Base-by-base conservation (phyloP, 2,797 vertebrate species). In the Hydrocynus forskahlii region DNA sequence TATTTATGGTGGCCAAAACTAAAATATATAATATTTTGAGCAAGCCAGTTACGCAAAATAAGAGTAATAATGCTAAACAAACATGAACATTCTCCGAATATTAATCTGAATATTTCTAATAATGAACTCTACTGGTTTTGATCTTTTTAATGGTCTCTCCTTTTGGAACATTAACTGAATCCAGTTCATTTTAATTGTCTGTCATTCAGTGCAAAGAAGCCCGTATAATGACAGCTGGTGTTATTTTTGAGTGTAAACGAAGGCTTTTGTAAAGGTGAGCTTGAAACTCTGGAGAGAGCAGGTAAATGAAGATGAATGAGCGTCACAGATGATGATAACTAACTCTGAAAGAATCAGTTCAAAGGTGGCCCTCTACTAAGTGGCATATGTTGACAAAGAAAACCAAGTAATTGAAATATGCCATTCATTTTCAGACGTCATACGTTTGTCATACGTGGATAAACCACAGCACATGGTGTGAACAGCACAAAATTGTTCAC, bases 271-370 rank as follows among this genome's bases (percentile, higher is more conserved):
- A 35, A 9, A 54, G 50, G 23, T 54, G 23, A 29, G 25, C 1
- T 29, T 72, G 69, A 54, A 54, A 72, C 48, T 54, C 14, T 17
- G 29, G 21, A 54, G 6, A 19, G 25, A 57, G 52, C 62, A 67
- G 6, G 5, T 71, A 82, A 79, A 85, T 85, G 48, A 85, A 72
- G 72, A 85, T 72, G n/a, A 82, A 82, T 79, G 72, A 81, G 67
- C 55, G 19, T n/a, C 43, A 52, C 29, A 59, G 6, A 52, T 71
- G 59, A 54, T 72, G 74, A 72, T 78, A 69, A 82, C 76, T 57
- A 76, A 81, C 38, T 73, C 48, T 54, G 43, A 79, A 59, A 2
- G 67, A 80, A 60, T 55, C 59, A 48, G 67, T 68, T 76, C 68
- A 67, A 7, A 66, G 52, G 63, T 79, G 59, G 40, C 62, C 57